Evolutionary conservation across 2,888 invertebrate genomes (phyloP), one percentile per base, ranked within the genome.

Genomic region (Chorisops tibialis): DNA sequence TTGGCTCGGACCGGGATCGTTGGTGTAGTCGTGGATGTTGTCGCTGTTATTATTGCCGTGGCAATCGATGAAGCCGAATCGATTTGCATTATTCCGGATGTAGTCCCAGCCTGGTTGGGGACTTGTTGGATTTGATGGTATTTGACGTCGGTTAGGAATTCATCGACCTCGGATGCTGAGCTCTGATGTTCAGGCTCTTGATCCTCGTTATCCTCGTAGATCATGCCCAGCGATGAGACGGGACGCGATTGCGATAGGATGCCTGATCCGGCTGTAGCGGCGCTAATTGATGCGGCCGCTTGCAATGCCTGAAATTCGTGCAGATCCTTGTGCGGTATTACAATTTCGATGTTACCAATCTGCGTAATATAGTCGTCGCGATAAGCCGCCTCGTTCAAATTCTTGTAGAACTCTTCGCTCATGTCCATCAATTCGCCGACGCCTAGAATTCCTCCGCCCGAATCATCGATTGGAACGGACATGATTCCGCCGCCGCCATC

Each of bases 401-500:
- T 92, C 69, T 89, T 86, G 76, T 93, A 93, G 75, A 93, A 93
- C 21, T 91, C 91, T 77, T 93, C 93, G 72, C 90, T 89, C 4
- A 91, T 90, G 14, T 45, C 45, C 30, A 56, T 45, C 1, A 19
- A 16, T 78, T 89, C 89, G 74, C 84, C 83, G 35, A 79, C 73
- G 58, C 62, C 52, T 21, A 66, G 62, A 60, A 68, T 65, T 11
- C 41, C 41, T 14, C 51, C 58, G 19, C 51, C 51, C n/a, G 74
- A 71, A 58, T 77, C 76, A 52, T 73, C 73, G 18, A 76, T 74
- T 6, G 74, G 72, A 1, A 70, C 67, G n/a, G 69, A 68, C 52
- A 73, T 68, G 49, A 69, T 68, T 11, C 70, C 71, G 1, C 74
- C 39, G 71, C 71, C 1, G 2, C 24, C 61, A 9, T 35, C 24